Base-by-base conservation (phyloP, 2,888 invertebrate species). In the Drosophila putrida region DNA sequence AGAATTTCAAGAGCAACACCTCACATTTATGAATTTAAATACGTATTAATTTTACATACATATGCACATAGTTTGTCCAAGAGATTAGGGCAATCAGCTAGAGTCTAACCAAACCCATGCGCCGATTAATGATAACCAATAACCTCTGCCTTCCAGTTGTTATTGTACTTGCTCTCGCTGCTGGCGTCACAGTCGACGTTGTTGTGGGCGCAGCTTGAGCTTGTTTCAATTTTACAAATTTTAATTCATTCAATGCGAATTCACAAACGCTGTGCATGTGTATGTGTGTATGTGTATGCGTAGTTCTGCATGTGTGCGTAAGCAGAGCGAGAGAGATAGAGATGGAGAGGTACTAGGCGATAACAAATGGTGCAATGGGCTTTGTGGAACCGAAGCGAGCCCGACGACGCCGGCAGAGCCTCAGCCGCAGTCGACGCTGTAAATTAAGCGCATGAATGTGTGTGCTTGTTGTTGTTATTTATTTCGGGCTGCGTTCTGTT, bases 231-330 rank as follows among this genome's bases (percentile, higher is more conserved):
- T 85, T 80, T 78, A 83, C 84, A 83, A 87, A 62, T 84, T 87
- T 71, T 38, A 78, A 87, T 82, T 84, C 86, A 84, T 84, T 80
- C 83, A 86, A 74, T 75, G 86, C 78, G 71, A 86, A 85, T 71
- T 65, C 55, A 61, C 65, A 61, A n/a, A 60, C 64, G 59, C 57
- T 28, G 8, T 6, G 8, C 5, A 28, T 28, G 28, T 28, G 28
- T 28, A 28, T 28, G 28, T 28, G 8, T 4, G 31, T 39, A 15
- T 47, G 13, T 13, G 39, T 43, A 49, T 46, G 55, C 27, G 25
- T 20, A 20, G 20, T 20, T 20, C 20, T 20, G 20, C 20, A 20
- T 20, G 20, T 20, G 20, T 20, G 20, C 3, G 20, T 20, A 20
- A 20, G 20, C 20, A 20, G 20, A 20, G 20, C 20, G 25, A 31